Evolutionary conservation across 2,113 vertebrate genomes (phyloP).

Genomic region (Oreochromis tanganicae): DNA sequence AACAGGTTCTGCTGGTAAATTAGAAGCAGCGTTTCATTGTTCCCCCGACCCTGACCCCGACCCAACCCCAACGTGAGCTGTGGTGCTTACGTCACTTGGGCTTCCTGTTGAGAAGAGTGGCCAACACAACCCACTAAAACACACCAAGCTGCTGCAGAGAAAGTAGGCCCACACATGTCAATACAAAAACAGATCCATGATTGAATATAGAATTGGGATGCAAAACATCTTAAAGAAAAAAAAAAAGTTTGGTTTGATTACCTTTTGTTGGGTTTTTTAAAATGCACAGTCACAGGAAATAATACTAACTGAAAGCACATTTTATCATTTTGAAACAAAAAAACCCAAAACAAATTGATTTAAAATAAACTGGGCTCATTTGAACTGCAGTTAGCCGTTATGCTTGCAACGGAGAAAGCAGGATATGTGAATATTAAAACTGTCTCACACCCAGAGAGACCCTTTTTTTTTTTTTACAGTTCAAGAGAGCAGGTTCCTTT

Average conservation of each 20-base stretch:
- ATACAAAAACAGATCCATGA: constrained; percentile 30
- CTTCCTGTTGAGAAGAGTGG: background rate
- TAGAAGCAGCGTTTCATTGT: constrained; percentile 54
- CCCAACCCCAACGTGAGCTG: background rate
- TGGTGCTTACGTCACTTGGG: background rate
- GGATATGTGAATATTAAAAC: constrained; percentile 47
- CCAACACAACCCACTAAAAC: constrained; percentile 5
- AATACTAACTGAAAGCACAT: constrained; percentile 63
- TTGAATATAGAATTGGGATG: constrained; percentile 28
- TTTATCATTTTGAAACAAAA: constrained; percentile 15
- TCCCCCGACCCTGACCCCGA: background rate
- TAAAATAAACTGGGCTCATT: constrained; percentile 42
- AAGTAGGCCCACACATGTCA: constrained; percentile 5
- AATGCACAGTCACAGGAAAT: constrained; percentile 67
- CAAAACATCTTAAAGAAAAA: constrained; percentile 16
- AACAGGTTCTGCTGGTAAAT: constrained; percentile 71
- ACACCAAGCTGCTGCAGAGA: constrained; percentile 46
- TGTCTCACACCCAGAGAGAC: constrained; percentile 4
- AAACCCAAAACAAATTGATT: constrained; percentile 5
- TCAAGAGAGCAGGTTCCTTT: constrained; percentile 45
- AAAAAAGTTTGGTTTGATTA: constrained; percentile 28
- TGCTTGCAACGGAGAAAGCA: constrained; percentile 32
- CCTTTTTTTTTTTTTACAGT: constrained; percentile 23
- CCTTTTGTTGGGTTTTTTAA: constrained; percentile 44
- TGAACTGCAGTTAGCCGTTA: constrained; percentile 38